These are phyloP conservation scores for Prolemur simus DNA, from an alignment of 2,113 vertebrate species.

Conservation along the genomic window DNA sequence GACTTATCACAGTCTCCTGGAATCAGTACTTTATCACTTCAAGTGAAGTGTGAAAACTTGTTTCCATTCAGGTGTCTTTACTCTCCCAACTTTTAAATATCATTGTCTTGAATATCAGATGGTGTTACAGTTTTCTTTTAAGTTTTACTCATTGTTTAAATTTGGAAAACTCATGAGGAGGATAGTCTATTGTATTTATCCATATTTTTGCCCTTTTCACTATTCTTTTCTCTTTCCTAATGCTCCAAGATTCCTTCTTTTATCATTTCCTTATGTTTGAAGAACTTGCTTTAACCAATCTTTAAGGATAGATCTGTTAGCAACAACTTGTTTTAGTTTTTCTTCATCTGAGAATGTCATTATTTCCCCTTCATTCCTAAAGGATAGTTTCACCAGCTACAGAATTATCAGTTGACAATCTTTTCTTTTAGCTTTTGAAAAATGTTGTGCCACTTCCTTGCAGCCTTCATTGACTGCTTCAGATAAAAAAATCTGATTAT, in stretches of 20 bases:
- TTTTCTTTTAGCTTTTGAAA: neutral
- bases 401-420: neutral
- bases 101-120: neutral
- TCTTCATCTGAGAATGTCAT: neutral
- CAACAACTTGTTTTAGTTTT: neutral
- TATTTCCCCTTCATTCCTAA: neutral
- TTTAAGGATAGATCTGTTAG: neutral
- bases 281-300: neutral
- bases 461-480: neutral
- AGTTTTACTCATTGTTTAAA: neutral
- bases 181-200: neutral
- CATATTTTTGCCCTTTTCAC: neutral
- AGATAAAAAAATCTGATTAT: neutral
- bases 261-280: neutral
- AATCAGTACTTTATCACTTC: neutral
- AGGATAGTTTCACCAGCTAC: neutral
- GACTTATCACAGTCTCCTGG: neutral
- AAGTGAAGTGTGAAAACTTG: neutral
- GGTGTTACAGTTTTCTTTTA: neutral
- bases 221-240: neutral
- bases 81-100: neutral
- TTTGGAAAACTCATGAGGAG: neutral
- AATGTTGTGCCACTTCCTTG: neutral
- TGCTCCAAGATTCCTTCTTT: neutral
- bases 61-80: neutral